Base-by-base conservation (phyloP, 2,888 invertebrate genomes). In the Cepaea hortensis region DNA sequence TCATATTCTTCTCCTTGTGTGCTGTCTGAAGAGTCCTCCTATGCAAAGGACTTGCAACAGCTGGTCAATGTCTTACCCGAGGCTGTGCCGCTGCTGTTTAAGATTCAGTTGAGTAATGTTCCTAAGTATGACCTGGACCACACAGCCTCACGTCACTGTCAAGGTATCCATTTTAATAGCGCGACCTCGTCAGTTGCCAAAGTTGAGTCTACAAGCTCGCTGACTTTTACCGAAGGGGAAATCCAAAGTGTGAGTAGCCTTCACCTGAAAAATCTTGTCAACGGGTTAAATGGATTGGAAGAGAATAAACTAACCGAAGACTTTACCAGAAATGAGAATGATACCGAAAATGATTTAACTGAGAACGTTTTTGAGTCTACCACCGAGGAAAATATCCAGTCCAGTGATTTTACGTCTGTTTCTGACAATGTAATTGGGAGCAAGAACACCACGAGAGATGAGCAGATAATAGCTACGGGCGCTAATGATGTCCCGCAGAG, bases 321-420 rank as follows among this genome's bases (percentile, higher is more conserved):
- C 5, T 61, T 9, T 4, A n/a, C 11, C 9, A 48, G 23, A 11
- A 18, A 15, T 65, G 81, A 82, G 9, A 82, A 72, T 72, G 73
- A 72, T 61, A 82, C 82, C 7, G 82, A 72, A 20, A 73, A 82
- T n/a, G 82, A 82, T 23, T 55, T 82, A 65, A 82, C 82, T 0
- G 82, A 82, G 13, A n/a, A 55, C 6, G 9, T 82, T 6, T 23
- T 82, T 3, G 82, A 82, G 72, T 72, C 61, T 5, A 61, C 46
- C n/a, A 7, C 3, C n/a, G 82, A 61, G 3, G 72, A 68, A 48
- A 68, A 48, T 11, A 61, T 35, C 13, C 62, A 23, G 62, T 62
- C 20, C 62, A 18, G 6, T 75, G 55, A 11, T 1, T n/a, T 35
- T 0, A 62, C 35, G 2, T 5, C 50, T 61, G n/a, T 55, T 3